Conservation (phyloP, 2,797 vertebrate species). For the Danio jaintianensis region DNA sequence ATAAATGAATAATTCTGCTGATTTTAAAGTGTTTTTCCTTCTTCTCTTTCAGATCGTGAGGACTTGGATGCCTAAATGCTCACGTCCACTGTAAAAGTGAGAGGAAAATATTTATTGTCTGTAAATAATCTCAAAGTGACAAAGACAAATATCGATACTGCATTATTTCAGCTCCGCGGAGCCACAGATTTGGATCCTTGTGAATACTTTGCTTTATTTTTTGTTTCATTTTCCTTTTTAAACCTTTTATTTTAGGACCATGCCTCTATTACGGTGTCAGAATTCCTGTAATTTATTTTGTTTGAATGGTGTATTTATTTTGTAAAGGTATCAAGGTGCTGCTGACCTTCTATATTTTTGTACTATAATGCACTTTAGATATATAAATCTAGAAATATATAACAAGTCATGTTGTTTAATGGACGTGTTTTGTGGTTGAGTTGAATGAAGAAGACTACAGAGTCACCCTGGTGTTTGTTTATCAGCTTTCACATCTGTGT, state of each 20-base stretch:
- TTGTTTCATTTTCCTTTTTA: conserved; percentile 42
- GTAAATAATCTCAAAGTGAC: conserved; percentile 91
- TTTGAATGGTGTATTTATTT: conserved; percentile 97
- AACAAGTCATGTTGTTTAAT: conserved; percentile 81
- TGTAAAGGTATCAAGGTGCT: conserved; percentile 96
- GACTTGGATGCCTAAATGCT: conserved; percentile 80
- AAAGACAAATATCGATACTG: conserved; percentile 68
- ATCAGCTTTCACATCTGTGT: conserved; percentile 47
- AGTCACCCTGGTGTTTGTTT: too few relatives aligned
- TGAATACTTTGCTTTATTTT: conserved; percentile 73
- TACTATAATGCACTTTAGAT: conserved; percentile 99
- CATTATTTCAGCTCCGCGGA: conserved; percentile 68
- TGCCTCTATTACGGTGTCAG: conserved; percentile 83
- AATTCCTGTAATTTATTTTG: conserved; percentile 95
- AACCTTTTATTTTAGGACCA: conserved; percentile 62
- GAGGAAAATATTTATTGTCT: conserved; percentile 95
- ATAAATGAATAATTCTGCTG: not conserved
- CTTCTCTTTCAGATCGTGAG: conserved; percentile 81
- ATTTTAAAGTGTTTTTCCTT: conserved; percentile 21
- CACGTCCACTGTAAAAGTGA: conserved; percentile 87
- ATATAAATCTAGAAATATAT: conserved; percentile 90
- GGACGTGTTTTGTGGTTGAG: conserved; percentile 85
- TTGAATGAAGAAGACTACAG: conserved; percentile 82
- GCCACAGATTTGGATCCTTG: conserved; percentile 75
- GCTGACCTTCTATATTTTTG: conserved; percentile 96